These are phyloP conservation scores for Pao palembangensis DNA, from an alignment of 2,113 vertebrate species.

Conservation along the genomic window DNA sequence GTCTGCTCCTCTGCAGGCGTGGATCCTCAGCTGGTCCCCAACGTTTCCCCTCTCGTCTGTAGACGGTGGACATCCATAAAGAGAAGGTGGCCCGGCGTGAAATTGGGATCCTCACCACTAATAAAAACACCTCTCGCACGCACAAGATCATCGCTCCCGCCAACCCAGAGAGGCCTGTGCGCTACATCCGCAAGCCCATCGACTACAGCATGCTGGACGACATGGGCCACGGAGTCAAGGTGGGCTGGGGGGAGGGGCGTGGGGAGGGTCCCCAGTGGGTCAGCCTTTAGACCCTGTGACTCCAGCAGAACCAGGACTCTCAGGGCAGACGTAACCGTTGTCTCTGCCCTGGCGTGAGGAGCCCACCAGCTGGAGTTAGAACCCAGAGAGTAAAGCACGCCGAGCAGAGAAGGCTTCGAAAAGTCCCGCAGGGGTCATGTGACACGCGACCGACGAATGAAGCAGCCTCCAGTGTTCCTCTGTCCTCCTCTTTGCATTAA, in stretches of 20 bases:
- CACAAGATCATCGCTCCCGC: conserved; percentile 99
- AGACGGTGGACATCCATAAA: conserved; percentile 99
- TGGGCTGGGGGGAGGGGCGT: not conserved
- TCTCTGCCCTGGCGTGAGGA: too few relatives aligned
- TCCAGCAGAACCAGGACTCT: too few relatives aligned
- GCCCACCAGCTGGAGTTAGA: too few relatives aligned
- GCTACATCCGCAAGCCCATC: conserved; percentile 98
- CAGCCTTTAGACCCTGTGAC: too few relatives aligned
- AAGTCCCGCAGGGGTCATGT: too few relatives aligned
- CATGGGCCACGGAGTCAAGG: conserved; percentile 98
- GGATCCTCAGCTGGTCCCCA: too few relatives aligned
- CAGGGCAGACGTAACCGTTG: too few relatives aligned
- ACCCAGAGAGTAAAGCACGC: too few relatives aligned
- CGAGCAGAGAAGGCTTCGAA: too few relatives aligned
- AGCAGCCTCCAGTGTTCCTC: not conserved
- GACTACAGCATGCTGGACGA: conserved; percentile 98
- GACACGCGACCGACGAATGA: too few relatives aligned
- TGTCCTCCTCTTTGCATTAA: not conserved
- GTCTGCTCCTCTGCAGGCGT: not conserved
- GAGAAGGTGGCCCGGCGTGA: conserved; percentile 98
- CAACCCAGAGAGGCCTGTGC: conserved; percentile 95
- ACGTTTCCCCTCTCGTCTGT: not conserved
- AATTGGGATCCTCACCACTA: conserved; percentile 99
- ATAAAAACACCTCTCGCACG: conserved; percentile 98
- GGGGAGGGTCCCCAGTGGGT: too few relatives aligned